Conservation (phyloP, 2,888 invertebrate species). For the Lasioglossum malachurum region DNA sequence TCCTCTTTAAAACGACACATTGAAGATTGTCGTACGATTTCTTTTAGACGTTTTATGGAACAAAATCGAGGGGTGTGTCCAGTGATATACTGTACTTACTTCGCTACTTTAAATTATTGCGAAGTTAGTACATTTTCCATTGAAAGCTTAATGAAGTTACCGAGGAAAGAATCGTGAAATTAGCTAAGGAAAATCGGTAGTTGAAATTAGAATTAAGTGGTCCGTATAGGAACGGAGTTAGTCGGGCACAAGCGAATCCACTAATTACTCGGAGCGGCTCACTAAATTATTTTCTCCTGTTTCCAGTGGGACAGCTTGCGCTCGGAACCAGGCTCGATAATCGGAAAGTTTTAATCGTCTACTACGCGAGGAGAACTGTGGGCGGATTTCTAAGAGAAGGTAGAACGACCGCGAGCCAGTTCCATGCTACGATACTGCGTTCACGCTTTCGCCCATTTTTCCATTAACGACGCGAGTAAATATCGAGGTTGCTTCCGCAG, state of each 20-base stretch:
- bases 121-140: not conserved
- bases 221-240: not conserved
- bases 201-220: not conserved
- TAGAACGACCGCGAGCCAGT: not conserved
- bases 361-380: conserved; percentile 15
- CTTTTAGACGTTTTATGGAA: not conserved
- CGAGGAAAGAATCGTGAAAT: not conserved
- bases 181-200: not conserved
- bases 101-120: not conserved
- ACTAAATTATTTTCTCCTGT: conserved; percentile 4
- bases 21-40: not conserved
- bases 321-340: conserved; percentile 12
- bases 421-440: conserved; percentile 48
- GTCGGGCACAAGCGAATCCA: conserved; percentile 1
- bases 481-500: conserved; percentile 68
- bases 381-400: conserved; percentile 23
- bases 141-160: not conserved
- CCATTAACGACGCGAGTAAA: conserved; percentile 67
- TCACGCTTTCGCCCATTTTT: conserved; percentile 72
- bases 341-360: conserved; percentile 42
- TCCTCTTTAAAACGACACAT: not conserved
- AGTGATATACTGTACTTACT: not conserved
- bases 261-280: conserved; percentile 3
- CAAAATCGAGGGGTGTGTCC: not conserved
- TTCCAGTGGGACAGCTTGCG: not conserved